Base-by-base conservation (phyloP, 2,888 invertebrate species). In the Leistus spinibarbis region DNA sequence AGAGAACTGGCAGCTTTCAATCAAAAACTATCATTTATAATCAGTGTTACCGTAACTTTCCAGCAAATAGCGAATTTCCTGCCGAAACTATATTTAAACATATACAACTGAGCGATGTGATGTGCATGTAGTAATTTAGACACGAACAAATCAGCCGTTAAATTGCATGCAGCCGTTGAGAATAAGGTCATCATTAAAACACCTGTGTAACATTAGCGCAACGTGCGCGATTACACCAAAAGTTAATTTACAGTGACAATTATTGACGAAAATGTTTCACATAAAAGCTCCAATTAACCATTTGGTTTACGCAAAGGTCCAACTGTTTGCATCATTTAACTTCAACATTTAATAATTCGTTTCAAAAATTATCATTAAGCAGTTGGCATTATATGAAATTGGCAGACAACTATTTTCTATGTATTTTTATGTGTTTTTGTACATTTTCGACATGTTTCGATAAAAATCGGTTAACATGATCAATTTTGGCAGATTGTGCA, bases 401-500 rank as follows among this genome's bases (percentile, higher is more conserved):
- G 40, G 13, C 40, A 40, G 40, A 40, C 40, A 40, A 4, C 0
- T 40, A 10, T 5, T 7, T 5, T 40, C 13, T 40, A 10, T 13
- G 13, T 10, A 40, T 40, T 7, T 1, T 7, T 40, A 0, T 3
- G 7, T 13, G 13, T 3, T 20, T n/a, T 54, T 56, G 22, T 23
- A 63, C 20, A 65, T 56, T 23, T 64, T 23, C 22, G 9, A 40
- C 9, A 69, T 70, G 40, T 17, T 63, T 54, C 16, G 27, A 71
- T 24, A 71, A 54, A 63, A 64, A 10, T 19, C 20, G 60, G 60
- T 60, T 67, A 57, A 67, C 54, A 73, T 73, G 73, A 73, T 73
- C 60, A 73, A 73, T 54, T 67, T 73, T 73, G 73, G 73, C 73
- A 73, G 73, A 53, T 67, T 64, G 22, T 65, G 67, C 17, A 62